Evolutionary conservation across 2,797 vertebrate genomes (phyloP).

Genomic region (Oreonectes daqikongensis): DNA sequence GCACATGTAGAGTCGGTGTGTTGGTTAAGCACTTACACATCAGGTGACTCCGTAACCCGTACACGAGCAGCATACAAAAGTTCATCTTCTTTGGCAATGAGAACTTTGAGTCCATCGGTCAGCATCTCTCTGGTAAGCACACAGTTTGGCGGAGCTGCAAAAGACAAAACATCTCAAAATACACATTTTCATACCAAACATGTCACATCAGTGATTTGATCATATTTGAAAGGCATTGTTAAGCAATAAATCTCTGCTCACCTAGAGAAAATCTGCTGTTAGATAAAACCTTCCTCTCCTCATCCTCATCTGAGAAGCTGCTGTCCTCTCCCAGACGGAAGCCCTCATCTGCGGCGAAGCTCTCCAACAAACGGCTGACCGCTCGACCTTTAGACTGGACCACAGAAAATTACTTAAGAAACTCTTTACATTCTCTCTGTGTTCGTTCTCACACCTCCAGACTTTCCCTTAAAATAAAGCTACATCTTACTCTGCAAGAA

Average conservation of each 20-base stretch:
- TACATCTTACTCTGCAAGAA: not conserved
- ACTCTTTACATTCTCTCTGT: not conserved
- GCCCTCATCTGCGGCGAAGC: slow-evolving; percentile 93
- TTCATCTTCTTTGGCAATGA: slow-evolving; percentile 97
- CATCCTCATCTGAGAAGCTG: slow-evolving; percentile 97
- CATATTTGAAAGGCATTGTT: no score
- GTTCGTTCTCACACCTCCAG: not conserved
- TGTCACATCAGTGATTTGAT: no score
- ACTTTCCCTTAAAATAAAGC: not conserved
- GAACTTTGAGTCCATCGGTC: slow-evolving; percentile 89
- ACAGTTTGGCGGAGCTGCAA: slow-evolving; percentile 86
- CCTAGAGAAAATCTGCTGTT: slow-evolving; percentile 80
- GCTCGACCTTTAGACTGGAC: slow-evolving; percentile 86
- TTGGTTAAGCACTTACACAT: slow-evolving; percentile 83
- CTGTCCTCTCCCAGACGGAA: slow-evolving; percentile 93
- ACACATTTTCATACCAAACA: not conserved
- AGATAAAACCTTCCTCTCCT: slow-evolving; percentile 74
- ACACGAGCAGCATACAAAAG: slow-evolving; percentile 92
- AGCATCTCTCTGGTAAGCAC: slow-evolving; percentile 92
- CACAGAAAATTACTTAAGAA: slow-evolving; percentile 28
- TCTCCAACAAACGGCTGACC: slow-evolving; percentile 94
- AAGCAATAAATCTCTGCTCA: slow-evolving; percentile 56
- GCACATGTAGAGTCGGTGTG: not conserved
- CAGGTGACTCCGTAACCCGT: slow-evolving; percentile 87
- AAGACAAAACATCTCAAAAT: not conserved